A percentile compares a stretch with the other conserved stretches of the same genome.
These are phyloP conservation scores for Hyperoodon ampullatus DNA, from an alignment of 2,113 vertebrate species.

Conservation along the genomic window DNA sequence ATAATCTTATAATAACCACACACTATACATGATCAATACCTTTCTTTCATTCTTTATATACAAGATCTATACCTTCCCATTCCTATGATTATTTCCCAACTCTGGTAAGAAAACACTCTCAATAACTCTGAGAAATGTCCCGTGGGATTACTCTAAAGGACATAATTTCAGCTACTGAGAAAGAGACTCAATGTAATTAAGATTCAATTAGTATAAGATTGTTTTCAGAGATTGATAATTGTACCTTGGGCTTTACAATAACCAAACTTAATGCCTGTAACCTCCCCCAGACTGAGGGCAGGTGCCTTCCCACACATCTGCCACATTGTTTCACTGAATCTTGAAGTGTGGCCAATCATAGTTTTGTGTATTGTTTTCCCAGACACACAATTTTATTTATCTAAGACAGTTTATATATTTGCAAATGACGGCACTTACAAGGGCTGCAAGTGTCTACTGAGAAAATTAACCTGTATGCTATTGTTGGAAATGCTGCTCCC, in stretches of 20 bases:
- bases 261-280: slow-evolving; percentile 52
- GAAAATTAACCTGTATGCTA: slow-evolving; percentile 28
- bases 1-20: no score
- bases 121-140: slow-evolving; percentile 62
- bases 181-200: slow-evolving; percentile 71
- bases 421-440: slow-evolving; percentile 12
- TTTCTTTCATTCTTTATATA: slow-evolving; percentile 3
- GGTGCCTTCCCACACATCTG: background rate
- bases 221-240: slow-evolving; percentile 76
- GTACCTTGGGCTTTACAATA: slow-evolving; percentile 61
- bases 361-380: background rate
- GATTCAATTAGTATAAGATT: slow-evolving; percentile 76
- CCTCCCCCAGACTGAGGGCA: slow-evolving; percentile 38
- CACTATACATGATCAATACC: background rate
- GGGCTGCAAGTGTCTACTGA: background rate
- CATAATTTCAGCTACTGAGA: slow-evolving; percentile 69
- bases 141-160: slow-evolving; percentile 69
- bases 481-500: background rate
- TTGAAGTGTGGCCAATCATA: background rate
- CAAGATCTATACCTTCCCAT: background rate
- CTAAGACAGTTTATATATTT: slow-evolving; percentile 2
- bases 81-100: background rate
- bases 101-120: slow-evolving; percentile 40
- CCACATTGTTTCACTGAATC: background rate
- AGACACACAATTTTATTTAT: slow-evolving; percentile 32